A percentile compares a stretch with the other conserved stretches of the same genome.
phyloP scores from a whole-genome alignment of 2,888 invertebrate genomes.

The Caenorhabditis angaria region DNA sequence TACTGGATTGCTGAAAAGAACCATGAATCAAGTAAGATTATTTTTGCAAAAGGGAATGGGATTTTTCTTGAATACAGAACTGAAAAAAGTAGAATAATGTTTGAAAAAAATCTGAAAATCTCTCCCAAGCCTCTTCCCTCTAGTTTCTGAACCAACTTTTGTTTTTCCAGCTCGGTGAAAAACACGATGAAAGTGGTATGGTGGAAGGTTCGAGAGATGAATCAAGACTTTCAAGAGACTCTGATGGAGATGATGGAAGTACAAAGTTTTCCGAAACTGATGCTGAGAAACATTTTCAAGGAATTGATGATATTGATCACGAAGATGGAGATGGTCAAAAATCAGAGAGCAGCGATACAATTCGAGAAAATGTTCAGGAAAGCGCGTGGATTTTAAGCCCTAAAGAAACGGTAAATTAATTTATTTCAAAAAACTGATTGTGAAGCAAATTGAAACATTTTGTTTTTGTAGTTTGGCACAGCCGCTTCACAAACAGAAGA shows the following conservation, averaged over 20 bases:
- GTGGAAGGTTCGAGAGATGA: slow-evolving; percentile 19
- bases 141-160: neutral
- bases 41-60: neutral
- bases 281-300: slow-evolving; percentile 62
- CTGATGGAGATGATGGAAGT: slow-evolving; percentile 45
- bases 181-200: slow-evolving; percentile 25
- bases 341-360: slow-evolving; percentile 39
- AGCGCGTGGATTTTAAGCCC: slow-evolving; percentile 50
- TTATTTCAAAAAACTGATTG: neutral
- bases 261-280: slow-evolving; percentile 60
- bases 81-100: no score
- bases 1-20: slow-evolving; percentile 82
- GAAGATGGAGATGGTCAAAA: slow-evolving; percentile 53
- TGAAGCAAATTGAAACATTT: neutral
- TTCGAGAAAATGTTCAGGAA: slow-evolving; percentile 35
- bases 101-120: no score
- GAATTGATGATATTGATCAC: slow-evolving; percentile 72
- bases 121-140: no score
- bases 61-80: no score
- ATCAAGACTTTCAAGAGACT: slow-evolving; percentile 34
- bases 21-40: slow-evolving; percentile 74
- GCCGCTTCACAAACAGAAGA: slow-evolving; percentile 83
- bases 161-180: slow-evolving; percentile 31
- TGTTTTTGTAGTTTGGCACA: slow-evolving; percentile 64
- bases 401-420: slow-evolving; percentile 45